Base-by-base conservation (phyloP, 2,113 vertebrate species). In the Mixornis gularis region DNA sequence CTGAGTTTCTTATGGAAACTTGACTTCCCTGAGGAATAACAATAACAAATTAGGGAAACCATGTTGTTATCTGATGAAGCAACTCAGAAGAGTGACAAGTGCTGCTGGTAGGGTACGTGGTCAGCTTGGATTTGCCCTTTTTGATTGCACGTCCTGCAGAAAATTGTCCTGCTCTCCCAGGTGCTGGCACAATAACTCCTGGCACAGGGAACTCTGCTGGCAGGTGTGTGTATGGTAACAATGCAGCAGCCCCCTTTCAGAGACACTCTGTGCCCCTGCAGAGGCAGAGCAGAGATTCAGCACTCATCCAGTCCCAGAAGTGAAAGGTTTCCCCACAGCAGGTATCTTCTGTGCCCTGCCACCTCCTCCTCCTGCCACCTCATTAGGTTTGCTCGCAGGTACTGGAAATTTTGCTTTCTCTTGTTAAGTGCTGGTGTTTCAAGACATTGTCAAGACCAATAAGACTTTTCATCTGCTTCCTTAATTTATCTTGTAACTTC, bases 181-280 rank as follows among this genome's bases (percentile, higher is more conserved):
- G 10, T 0, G 3, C 7, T 5, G 62, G 20, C 11, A 1, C 2
- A 8, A 40, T 1, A 20, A 25, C 3, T 3, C 38, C 62, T 43
- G 30, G 18, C 44, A 25, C 0, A 0, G 25, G 18, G 18, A 16
- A 20, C 21, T 4, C 3, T 8, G 6, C 49, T 63, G 40, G n/a
- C 26, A 18, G 0, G 0, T 0, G 2, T 17, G 32, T 29, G 52
- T 3, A 3, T 46, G 41, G 17, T 15, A 18, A 17, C 1, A 7
- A 13, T 0, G 17, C 73, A 74, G 77, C 27, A 70, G 41, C 13
- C 59, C 2, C 18, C 6, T 34, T 19, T 34, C 3, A 12, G 26
- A 69, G 22, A 55, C 4, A 43, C 25, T 8, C 27, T 7, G 7
- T 53, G 30, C 10, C 3, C n/a, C 32, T 51, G 48, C 51, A 91